Percentiles rank a stretch among this genome's conserved stretches.
Conservation (phyloP, 2,113 vertebrate species). For the Carassius auratus region DNA sequence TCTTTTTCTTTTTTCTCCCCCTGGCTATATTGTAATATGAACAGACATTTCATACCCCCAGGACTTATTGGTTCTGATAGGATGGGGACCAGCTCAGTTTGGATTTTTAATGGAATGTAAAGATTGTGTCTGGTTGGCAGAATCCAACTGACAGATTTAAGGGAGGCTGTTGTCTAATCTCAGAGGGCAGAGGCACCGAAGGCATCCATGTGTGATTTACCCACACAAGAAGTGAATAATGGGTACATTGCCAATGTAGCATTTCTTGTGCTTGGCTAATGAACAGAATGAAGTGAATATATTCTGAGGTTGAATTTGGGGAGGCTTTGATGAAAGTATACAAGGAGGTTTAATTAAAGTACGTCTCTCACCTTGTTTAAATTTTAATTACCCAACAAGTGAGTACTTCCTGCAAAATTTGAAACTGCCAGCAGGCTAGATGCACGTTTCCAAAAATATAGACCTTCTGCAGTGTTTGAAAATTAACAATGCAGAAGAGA, state of each 20-base stretch:
- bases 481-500: constrained; percentile 6
- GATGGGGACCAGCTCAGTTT: constrained; percentile 7
- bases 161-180: constrained; percentile 10
- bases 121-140: constrained; percentile 33
- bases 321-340: constrained; percentile 45
- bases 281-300: constrained; percentile 33
- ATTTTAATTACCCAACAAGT: constrained; percentile 34
- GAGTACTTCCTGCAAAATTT: constrained; percentile 27
- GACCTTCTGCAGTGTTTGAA: constrained; percentile 5
- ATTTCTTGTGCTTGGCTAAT: constrained; percentile 34
- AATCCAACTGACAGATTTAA: constrained; percentile 17
- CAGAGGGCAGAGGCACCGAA: constrained; percentile 1
- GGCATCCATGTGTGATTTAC: constrained; percentile 30
- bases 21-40: not conserved
- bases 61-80: constrained; percentile 11
- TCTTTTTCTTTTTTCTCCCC: not conserved
- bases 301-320: constrained; percentile 22
- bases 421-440: constrained; percentile 24
- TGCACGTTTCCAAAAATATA: constrained; percentile 3
- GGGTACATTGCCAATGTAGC: constrained; percentile 14
- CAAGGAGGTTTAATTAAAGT: constrained; percentile 50
- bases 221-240: constrained; percentile 27
- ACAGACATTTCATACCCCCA: not conserved
- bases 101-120: constrained; percentile 43
- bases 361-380: constrained; percentile 44